Evolutionary conservation across 2,888 invertebrate genomes (phyloP).

Genomic region (Cerceris rybyensis): DNA sequence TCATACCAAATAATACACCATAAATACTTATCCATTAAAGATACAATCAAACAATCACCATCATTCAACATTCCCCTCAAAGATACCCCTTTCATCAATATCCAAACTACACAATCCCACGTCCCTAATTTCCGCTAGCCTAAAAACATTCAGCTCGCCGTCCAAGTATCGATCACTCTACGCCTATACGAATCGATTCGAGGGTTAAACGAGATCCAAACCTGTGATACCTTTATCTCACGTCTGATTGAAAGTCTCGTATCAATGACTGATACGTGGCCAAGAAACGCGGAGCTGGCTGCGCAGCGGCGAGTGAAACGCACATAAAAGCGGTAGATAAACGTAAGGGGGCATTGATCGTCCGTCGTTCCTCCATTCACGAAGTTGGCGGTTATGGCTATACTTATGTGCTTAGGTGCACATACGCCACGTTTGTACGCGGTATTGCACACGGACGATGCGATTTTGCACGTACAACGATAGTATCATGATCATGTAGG

Average conservation of each 20-base stretch:
- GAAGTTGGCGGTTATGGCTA: conserved; percentile 70
- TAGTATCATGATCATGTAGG: conserved; percentile 6
- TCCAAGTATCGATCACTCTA: too few species aligned
- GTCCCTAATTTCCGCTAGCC: too few species aligned
- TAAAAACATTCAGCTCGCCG: too few species aligned
- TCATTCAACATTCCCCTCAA: too few species aligned
- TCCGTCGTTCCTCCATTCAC: conserved; percentile 71
- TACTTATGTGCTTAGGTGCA: conserved; percentile 70
- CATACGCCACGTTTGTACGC: conserved; percentile 50
- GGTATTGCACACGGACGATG: conserved; percentile 40
- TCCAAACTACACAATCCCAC: too few species aligned
- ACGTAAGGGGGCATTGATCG: conserved; percentile 73
- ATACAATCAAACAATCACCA: too few species aligned
- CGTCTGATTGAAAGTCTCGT: conserved; percentile 6
- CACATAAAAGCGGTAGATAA: conserved; percentile 68
- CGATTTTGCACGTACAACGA: conserved; percentile 22
- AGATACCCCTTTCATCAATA: too few species aligned
- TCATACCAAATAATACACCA: too few species aligned
- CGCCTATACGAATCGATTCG: too few species aligned
- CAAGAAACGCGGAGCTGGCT: conserved; percentile 45
- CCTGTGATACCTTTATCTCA: not conserved
- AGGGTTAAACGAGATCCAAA: too few species aligned
- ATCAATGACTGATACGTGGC: conserved; percentile 41
- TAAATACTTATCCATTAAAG: too few species aligned
- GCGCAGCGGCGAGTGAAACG: conserved; percentile 39